These are phyloP conservation scores for Sesamia inferens DNA, from an alignment of 2,888 invertebrate genomes.

Conservation along the genomic window DNA sequence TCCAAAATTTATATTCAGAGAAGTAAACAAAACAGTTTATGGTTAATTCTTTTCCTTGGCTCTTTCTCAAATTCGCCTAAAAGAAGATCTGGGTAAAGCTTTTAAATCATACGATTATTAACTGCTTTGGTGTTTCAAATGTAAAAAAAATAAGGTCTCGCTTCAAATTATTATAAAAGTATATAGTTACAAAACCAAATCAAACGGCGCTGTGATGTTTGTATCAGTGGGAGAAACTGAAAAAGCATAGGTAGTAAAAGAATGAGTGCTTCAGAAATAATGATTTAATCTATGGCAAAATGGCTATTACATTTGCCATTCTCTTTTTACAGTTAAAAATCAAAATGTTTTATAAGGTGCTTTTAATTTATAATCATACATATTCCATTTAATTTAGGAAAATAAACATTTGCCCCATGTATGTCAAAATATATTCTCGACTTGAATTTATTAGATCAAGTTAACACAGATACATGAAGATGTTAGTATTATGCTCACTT, in stretches of 20 bases:
- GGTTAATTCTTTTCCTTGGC: not conserved
- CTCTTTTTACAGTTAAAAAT: slow-evolving; percentile 12
- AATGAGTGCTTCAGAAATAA: slow-evolving; percentile 52
- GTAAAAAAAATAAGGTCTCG: not conserved
- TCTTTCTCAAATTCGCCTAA: slow-evolving; percentile 13
- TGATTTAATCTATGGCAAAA: slow-evolving; percentile 33
- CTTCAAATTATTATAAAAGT: slow-evolving; percentile 9
- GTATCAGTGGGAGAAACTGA: slow-evolving; percentile 12
- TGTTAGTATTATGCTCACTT: slow-evolving; percentile 43
- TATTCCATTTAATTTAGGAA: slow-evolving; percentile 31
- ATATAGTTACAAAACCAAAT: slow-evolving; percentile 45
- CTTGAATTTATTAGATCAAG: slow-evolving; percentile 55
- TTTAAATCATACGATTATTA: slow-evolving; percentile 7
- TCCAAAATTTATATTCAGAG: slow-evolving; percentile 14
- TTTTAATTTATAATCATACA: slow-evolving; percentile 47
- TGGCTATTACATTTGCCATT: slow-evolving; percentile 19
- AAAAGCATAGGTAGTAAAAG: not conserved
- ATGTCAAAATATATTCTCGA: slow-evolving; percentile 40
- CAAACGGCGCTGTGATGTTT: slow-evolving; percentile 58
- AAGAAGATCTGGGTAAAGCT: slow-evolving; percentile 26
- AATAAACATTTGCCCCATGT: slow-evolving; percentile 53
- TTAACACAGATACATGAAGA: slow-evolving; percentile 27
- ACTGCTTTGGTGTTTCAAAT: not conserved
- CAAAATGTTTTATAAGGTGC: slow-evolving; percentile 49
- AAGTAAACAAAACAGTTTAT: slow-evolving; percentile 1